Evolutionary conservation across 23 tunicate genomes (phyloP).

Genomic region (Botrylloides violaceus): DNA sequence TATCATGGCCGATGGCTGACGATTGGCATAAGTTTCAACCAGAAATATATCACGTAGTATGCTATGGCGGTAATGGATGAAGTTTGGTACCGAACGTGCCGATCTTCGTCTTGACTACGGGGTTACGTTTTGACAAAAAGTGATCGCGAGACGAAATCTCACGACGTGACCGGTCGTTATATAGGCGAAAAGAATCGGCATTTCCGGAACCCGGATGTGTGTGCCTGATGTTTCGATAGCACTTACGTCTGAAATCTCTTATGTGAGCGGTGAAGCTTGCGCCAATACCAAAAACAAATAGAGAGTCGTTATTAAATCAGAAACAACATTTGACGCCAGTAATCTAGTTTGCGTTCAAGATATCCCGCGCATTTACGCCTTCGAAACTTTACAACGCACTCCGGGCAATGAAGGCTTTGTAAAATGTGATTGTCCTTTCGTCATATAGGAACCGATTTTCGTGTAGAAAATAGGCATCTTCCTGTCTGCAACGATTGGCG

Average conservation of each 20-base stretch:
- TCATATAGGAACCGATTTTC: background rate
- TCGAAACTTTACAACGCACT: background rate
- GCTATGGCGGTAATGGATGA: no score
- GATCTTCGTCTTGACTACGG: no score
- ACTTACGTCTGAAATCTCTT: background rate
- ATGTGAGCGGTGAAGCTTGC: background rate
- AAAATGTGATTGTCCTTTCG: no score
- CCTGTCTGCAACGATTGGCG: background rate
- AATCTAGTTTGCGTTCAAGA: background rate
- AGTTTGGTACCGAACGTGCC: no score
- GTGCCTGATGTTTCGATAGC: conserved; percentile 33
- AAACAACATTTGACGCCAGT: no score
- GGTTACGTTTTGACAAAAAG: background rate
- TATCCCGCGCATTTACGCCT: background rate
- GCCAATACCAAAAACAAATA: conserved; percentile 1
- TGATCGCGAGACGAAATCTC: background rate
- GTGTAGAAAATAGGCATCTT: conserved; percentile 1
- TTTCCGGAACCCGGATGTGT: conserved; percentile 66
- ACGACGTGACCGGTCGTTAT: conserved; percentile 3
- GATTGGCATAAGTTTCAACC: no score
- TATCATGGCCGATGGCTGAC: no score
- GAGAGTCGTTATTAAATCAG: background rate
- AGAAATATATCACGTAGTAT: no score
- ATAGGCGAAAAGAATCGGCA: conserved; percentile 18
- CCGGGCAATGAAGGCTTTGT: background rate